Percentiles rank a stretch among this genome's conserved stretches.
These are phyloP conservation scores for Rugalucina vietnamica DNA, from an alignment of 2,888 invertebrate genomes.

Conservation along the genomic window DNA sequence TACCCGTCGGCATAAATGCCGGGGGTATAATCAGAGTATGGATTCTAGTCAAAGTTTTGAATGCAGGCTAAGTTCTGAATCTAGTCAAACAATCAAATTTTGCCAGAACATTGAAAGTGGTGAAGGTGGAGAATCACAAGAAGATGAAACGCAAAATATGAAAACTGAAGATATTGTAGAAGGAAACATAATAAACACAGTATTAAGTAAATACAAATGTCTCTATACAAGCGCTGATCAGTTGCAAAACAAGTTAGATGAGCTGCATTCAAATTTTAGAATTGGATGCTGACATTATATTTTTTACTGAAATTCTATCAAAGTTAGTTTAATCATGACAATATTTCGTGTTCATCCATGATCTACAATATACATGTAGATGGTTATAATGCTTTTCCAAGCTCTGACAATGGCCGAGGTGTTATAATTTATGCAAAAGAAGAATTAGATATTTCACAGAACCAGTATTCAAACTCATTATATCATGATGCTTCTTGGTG, in stretches of 20 bases:
- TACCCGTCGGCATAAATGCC: too few relatives aligned
- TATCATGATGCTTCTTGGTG: conserved; percentile 22
- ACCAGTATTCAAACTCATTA: not conserved
- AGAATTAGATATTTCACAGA: conserved; percentile 10
- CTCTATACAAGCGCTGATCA: conserved; percentile 24
- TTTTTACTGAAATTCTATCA: conserved; percentile 16
- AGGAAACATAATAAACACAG: too few relatives aligned
- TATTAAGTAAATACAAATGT: too few relatives aligned
- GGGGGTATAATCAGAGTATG: too few relatives aligned
- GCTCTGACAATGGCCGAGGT: conserved; percentile 5
- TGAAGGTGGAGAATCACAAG: too few relatives aligned
- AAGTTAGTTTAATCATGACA: not conserved
- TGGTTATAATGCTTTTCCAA: conserved; percentile 8
- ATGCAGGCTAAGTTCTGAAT: too few relatives aligned
- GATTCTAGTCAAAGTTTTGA: too few relatives aligned
- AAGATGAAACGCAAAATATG: too few relatives aligned
- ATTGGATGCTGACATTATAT: conserved; percentile 4
- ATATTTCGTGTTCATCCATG: not conserved
- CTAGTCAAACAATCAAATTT: too few relatives aligned
- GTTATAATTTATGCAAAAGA: conserved; percentile 18
- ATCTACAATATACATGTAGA: conserved; percentile 11
- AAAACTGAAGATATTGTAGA: too few relatives aligned
- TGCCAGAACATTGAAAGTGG: too few relatives aligned
- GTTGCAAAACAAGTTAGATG: conserved; percentile 17
- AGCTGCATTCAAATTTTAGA: not conserved